These are phyloP conservation scores for Neodiprion pinetum DNA, from an alignment of 1,140 invertebrate species.

Conservation along the genomic window DNA sequence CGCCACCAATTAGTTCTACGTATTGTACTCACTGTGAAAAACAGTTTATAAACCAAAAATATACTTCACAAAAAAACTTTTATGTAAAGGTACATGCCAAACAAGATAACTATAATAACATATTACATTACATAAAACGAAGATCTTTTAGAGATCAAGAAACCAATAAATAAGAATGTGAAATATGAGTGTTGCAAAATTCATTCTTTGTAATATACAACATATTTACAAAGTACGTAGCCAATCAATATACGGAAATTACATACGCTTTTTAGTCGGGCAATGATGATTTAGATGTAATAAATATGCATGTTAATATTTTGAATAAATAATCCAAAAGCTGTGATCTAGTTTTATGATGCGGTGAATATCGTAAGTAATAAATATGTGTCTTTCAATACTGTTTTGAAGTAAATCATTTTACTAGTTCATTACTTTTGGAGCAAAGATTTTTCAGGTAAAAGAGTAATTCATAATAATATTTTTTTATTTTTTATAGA, in stretches of 20 bases:
- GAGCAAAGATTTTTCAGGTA: neutral
- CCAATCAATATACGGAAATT: constrained; percentile 8
- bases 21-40: neutral
- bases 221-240: constrained; percentile 6
- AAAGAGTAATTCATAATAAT: neutral
- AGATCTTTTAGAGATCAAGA: neutral
- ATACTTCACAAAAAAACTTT: constrained; percentile 4
- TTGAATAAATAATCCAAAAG: constrained; percentile 1
- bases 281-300: neutral
- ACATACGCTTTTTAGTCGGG: neutral
- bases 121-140: constrained; percentile 16
- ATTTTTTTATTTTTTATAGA: neutral
- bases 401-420: neutral
- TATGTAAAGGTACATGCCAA: constrained; percentile 20
- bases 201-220: neutral
- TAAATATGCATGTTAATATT: neutral
- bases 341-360: neutral
- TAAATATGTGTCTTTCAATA: neutral
- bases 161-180: neutral
- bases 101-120: constrained; percentile 17
- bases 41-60: neutral
- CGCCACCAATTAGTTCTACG: neutral
- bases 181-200: constrained; percentile 7
- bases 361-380: neutral
- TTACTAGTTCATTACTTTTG: constrained; percentile 2